Conservation (phyloP, 2,888 invertebrate genomes). For the Aproaerema taeniolella region DNA sequence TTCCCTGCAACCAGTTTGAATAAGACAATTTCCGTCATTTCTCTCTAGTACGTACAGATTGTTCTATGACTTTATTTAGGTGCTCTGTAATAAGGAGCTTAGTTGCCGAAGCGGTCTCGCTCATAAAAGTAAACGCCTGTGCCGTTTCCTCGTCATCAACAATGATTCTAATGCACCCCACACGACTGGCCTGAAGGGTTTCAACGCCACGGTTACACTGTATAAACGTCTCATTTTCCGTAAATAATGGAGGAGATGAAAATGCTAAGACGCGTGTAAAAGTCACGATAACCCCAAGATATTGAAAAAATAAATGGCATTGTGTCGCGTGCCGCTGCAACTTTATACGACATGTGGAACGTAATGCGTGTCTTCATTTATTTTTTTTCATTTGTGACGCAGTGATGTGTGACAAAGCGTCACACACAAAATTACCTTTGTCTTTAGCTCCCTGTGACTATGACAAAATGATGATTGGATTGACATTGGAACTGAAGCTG, state of each 20-base stretch:
- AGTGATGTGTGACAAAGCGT: constrained; percentile 37
- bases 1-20: constrained; percentile 34
- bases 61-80: constrained; percentile 37
- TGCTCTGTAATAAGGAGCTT: constrained; percentile 26
- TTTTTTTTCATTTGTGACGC: constrained; percentile 56
- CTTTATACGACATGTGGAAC: constrained; percentile 38
- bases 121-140: constrained; percentile 33
- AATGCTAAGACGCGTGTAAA: constrained; percentile 23
- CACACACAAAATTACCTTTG: no score
- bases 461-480: no score
- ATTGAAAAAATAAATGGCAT: constrained; percentile 31
- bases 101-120: constrained; percentile 30
- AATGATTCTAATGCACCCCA: constrained; percentile 37
- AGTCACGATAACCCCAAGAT: constrained; percentile 7
- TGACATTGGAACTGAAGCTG: no score
- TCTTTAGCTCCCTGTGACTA: no score
- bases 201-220: constrained; percentile 31
- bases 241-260: constrained; percentile 30
- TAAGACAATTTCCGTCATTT: constrained; percentile 30
- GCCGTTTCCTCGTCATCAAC: constrained; percentile 41
- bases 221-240: constrained; percentile 39
- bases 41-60: constrained; percentile 20
- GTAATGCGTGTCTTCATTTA: constrained; percentile 49
- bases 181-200: constrained; percentile 44
- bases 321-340: constrained; percentile 46